Evolutionary conservation across 1,140 invertebrate genomes (phyloP).

Genomic region (Drosophila oshimai): DNA sequence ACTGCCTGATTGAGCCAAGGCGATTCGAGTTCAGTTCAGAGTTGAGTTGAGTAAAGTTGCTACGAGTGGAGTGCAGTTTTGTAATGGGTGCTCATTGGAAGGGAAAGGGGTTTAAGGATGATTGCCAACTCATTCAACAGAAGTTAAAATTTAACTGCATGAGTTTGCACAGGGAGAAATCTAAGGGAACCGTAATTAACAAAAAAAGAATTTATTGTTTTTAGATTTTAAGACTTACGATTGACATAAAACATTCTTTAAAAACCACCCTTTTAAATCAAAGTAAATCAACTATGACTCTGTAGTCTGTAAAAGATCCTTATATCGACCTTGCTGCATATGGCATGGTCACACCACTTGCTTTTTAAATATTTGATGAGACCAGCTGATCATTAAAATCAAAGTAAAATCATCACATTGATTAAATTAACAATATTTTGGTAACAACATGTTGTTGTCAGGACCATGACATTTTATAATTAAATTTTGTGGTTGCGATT

Average conservation of each 20-base stretch:
- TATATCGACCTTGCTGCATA: too few species aligned
- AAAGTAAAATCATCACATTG: too few species aligned
- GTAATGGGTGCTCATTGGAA: constrained; percentile 6
- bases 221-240: too few species aligned
- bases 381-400: too few species aligned
- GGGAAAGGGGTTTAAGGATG: not conserved
- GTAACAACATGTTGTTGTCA: too few species aligned
- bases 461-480: too few species aligned
- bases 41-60: not conserved
- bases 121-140: constrained; percentile 2
- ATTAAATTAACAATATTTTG: too few species aligned
- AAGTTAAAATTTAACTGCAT: constrained; percentile 1
- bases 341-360: too few species aligned
- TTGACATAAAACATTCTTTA: not conserved
- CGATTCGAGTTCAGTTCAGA: not conserved
- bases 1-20: constrained; percentile 61
- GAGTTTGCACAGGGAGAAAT: constrained; percentile 3
- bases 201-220: not conserved
- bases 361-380: too few species aligned
- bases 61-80: constrained; percentile 30
- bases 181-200: not conserved
- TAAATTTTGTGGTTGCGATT: not conserved
- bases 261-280: too few species aligned
- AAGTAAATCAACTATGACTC: too few species aligned
- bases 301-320: too few species aligned